phyloP scores from a whole-genome alignment of 2,113 vertebrate species.

The zebrafish (Danio rerio) region DNA sequence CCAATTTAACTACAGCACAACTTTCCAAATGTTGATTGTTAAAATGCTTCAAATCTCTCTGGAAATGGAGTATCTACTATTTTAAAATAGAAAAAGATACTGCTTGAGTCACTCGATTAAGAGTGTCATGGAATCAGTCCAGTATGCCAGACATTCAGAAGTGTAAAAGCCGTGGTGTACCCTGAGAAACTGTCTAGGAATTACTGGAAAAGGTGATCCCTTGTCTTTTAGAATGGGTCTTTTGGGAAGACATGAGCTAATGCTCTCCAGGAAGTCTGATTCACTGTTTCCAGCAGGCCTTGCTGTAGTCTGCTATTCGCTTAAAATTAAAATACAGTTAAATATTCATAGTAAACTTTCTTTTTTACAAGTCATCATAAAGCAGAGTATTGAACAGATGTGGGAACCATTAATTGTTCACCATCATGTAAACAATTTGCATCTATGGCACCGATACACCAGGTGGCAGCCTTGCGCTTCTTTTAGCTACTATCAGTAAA shows the following conservation, averaged over 20 bases:
- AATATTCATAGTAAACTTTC: neutral
- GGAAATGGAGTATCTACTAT: neutral
- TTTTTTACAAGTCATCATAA: too few relatives aligned
- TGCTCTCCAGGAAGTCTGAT: slow-evolving; percentile 61
- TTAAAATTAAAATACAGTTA: neutral
- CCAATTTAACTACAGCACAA: neutral
- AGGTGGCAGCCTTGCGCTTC: slow-evolving; percentile 76
- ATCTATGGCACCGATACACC: slow-evolving; percentile 61
- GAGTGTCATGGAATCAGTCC: neutral
- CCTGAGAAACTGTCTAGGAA: slow-evolving; percentile 1
- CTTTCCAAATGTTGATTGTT: neutral
- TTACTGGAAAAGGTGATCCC: slow-evolving; percentile 63
- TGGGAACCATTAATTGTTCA: neutral
- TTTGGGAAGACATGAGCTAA: slow-evolving; percentile 66
- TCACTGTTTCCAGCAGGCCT: slow-evolving; percentile 24
- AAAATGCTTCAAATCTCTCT: neutral
- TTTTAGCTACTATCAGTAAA: neutral
- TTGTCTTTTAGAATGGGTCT: slow-evolving; percentile 44
- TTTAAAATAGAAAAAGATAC: neutral
- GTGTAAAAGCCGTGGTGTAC: neutral
- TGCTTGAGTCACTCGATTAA: neutral
- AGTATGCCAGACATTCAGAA: neutral
- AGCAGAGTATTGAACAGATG: neutral
- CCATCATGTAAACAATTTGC: neutral
- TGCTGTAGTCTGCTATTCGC: neutral